Conservation (phyloP, 2,888 invertebrate genomes). For the Pharmacophagus antenor region DNA sequence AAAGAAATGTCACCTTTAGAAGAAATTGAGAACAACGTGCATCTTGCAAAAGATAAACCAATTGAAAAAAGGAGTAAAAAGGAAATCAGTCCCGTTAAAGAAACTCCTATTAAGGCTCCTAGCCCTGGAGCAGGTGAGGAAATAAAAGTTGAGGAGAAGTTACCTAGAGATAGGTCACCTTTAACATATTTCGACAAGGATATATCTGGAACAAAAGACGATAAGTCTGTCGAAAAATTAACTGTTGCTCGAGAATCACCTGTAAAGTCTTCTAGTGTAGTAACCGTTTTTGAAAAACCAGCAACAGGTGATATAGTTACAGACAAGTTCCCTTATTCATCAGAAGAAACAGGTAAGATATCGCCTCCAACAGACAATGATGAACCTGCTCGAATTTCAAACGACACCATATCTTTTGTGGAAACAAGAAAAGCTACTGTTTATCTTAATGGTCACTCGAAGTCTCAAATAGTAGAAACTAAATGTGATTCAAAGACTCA, state of each 20-base stretch:
- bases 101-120: not conserved
- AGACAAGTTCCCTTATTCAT: not conserved
- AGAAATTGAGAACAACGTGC: not conserved
- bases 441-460: slow-evolving; percentile 20
- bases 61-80: not conserved
- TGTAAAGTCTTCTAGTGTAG: slow-evolving; percentile 25
- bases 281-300: not conserved
- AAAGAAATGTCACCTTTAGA: slow-evolving; percentile 32
- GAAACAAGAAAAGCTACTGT: not conserved
- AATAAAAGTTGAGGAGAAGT: not conserved
- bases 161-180: not conserved
- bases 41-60: not conserved
- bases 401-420: not conserved
- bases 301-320: not conserved
- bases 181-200: slow-evolving; percentile 2
- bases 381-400: not conserved
- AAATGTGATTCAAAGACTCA: not conserved
- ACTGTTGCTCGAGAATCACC: slow-evolving; percentile 6
- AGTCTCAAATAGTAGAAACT: not conserved
- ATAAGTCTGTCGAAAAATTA: not conserved
- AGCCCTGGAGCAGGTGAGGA: slow-evolving; percentile 15
- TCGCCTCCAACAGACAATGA: not conserved
- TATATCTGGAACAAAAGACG: not conserved
- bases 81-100: no score
- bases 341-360: not conserved